These are phyloP conservation scores for Seriola aureovittata DNA, from an alignment of 2,113 vertebrate genomes.

Conservation along the genomic window DNA sequence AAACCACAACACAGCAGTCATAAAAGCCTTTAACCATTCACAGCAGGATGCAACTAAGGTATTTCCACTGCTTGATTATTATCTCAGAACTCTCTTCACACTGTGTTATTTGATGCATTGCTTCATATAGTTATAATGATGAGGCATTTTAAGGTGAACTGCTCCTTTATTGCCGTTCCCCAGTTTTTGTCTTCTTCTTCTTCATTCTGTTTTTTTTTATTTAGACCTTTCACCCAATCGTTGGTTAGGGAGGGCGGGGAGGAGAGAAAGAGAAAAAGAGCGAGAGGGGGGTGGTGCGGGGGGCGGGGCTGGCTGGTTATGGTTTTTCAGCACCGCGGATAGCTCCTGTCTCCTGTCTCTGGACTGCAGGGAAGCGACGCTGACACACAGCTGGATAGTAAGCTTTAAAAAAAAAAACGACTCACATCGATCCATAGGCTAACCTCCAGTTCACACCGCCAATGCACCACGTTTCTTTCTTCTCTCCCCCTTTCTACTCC, in stretches of 20 bases:
- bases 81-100: background rate
- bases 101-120: background rate
- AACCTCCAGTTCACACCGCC: slow-evolving; percentile 6
- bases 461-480: background rate
- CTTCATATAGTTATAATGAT: background rate
- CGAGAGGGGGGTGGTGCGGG: slow-evolving; percentile 35
- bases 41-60: background rate
- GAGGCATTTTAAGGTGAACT: background rate
- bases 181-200: background rate
- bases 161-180: background rate
- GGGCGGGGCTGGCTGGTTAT: slow-evolving; percentile 40
- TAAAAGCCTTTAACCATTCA: background rate
- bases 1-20: background rate
- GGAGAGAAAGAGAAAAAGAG: slow-evolving; percentile 20
- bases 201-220: slow-evolving; percentile 43
- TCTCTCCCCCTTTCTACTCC: background rate
- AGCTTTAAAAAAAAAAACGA: background rate
- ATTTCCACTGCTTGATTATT: background rate
- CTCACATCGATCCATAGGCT: slow-evolving; percentile 3
- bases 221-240: slow-evolving; percentile 70
- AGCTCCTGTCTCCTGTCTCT: slow-evolving; percentile 73
- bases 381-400: slow-evolving; percentile 29
- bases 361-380: slow-evolving; percentile 64
- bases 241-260: slow-evolving; percentile 39
- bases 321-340: slow-evolving; percentile 82